Conservation (phyloP, 2,797 vertebrate species). For the Cercopithecus diana region DNA sequence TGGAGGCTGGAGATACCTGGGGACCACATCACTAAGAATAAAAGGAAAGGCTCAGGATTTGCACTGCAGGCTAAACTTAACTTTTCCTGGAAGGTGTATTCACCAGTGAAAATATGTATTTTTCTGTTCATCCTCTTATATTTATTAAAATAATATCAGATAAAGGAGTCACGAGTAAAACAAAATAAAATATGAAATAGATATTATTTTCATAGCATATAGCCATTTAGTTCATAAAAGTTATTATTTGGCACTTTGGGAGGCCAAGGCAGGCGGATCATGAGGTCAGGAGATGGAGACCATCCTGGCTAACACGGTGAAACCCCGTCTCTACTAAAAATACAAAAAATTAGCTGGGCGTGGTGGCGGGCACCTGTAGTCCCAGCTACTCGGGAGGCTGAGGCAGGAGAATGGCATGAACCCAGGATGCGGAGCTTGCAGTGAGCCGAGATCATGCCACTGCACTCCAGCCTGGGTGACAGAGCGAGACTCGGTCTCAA, state of each 20-base stretch:
- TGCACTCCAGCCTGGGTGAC: no score
- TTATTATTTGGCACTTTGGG: background rate
- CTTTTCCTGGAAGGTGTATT: background rate
- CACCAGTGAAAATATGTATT: background rate
- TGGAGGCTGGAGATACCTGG: background rate
- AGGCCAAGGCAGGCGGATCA: no score
- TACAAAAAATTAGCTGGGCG: no score
- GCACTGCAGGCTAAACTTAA: background rate
- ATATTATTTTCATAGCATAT: background rate
- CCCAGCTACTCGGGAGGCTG: no score
- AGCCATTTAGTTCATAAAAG: background rate
- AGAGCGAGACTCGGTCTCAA: no score
- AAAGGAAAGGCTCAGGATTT: background rate
- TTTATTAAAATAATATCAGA: conserved; percentile 38
- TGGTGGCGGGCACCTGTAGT: no score
- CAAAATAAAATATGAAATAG: background rate
- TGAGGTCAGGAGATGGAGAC: no score
- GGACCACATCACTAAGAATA: accelerated
- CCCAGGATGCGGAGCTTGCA: no score
- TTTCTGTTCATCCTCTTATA: background rate
- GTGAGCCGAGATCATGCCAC: no score
- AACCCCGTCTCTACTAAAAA: no score
- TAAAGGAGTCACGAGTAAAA: background rate
- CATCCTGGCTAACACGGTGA: no score
- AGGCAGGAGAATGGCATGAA: no score